A percentile compares a stretch with the other conserved stretches of the same genome.
phyloP scores from a whole-genome alignment of 2,888 invertebrate species.

The Latrodectus elegans region DNA sequence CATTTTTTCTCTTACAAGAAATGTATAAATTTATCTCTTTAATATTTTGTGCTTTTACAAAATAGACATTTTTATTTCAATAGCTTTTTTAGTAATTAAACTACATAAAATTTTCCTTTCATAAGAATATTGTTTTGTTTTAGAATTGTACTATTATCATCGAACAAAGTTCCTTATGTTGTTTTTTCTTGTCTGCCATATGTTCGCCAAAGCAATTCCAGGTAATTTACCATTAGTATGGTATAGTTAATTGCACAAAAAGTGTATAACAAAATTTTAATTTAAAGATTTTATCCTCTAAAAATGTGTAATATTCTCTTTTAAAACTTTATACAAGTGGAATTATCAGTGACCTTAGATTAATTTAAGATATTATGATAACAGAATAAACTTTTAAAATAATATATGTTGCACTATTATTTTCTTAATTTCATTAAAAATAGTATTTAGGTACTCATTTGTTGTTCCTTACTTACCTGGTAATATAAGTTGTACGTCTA shows the following conservation, averaged over 20 bases:
- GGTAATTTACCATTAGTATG: slow-evolving; percentile 69
- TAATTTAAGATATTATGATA: no score
- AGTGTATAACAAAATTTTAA: not conserved
- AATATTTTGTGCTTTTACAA: no score
- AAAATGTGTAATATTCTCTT: no score
- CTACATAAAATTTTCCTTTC: not conserved
- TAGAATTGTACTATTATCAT: slow-evolving; percentile 85
- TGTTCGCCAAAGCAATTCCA: slow-evolving; percentile 74
- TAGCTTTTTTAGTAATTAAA: not conserved
- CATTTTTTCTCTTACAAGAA: not conserved
- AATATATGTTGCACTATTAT: no score
- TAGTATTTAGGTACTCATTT: no score
- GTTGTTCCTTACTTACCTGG: not conserved
- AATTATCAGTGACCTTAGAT: no score
- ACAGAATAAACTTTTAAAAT: no score
- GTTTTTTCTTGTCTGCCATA: slow-evolving; percentile 92
- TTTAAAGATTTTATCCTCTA: no score
- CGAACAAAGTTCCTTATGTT: slow-evolving; percentile 84
- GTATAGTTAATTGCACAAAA: slow-evolving; percentile 2
- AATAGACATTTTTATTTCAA: not conserved
- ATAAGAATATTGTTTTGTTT: not conserved
- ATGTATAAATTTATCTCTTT: no score
- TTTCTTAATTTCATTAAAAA: no score
- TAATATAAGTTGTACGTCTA: not conserved
- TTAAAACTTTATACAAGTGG: no score